These are phyloP conservation scores for Physocephala rufipes DNA, from an alignment of 2,888 invertebrate genomes.

Conservation along the genomic window DNA sequence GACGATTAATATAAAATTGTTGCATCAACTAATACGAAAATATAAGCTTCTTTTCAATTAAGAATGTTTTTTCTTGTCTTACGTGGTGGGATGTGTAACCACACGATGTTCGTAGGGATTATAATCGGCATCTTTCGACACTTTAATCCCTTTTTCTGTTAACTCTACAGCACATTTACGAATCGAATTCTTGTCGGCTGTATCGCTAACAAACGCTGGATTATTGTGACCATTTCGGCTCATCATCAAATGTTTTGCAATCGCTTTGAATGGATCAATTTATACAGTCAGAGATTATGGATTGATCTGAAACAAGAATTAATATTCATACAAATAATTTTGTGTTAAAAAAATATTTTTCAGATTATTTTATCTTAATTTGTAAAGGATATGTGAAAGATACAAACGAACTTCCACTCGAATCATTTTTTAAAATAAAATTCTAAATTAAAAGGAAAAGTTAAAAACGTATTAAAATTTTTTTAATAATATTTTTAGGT, in stretches of 20 bases:
- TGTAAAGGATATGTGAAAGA: too few species aligned
- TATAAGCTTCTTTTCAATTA: not conserved
- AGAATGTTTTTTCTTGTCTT: constrained; percentile 61
- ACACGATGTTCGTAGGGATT: constrained; percentile 77
- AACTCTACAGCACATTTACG: constrained; percentile 60
- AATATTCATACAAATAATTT: too few species aligned
- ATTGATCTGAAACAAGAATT: not conserved
- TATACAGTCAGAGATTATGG: too few species aligned
- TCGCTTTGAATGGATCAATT: not conserved
- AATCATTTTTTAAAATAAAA: too few species aligned
- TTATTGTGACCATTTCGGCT: constrained; percentile 64
- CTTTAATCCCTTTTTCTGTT: constrained; percentile 58
- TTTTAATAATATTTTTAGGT: too few species aligned
- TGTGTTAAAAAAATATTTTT: too few species aligned
- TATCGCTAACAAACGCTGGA: constrained; percentile 61
- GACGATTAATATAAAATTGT: not conserved
- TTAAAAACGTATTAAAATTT: too few species aligned
- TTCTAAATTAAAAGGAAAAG: too few species aligned
- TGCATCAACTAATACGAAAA: not conserved
- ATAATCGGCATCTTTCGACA: constrained; percentile 66
- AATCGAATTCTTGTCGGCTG: constrained; percentile 49
- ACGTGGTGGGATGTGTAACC: constrained; percentile 77
- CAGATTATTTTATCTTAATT: too few species aligned
- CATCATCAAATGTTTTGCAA: constrained; percentile 51
- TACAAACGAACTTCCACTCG: too few species aligned